Evolutionary conservation across 1,140 invertebrate genomes (phyloP), one percentile per base, ranked within the genome.

Genomic region (Anadara kagoshimensis): DNA sequence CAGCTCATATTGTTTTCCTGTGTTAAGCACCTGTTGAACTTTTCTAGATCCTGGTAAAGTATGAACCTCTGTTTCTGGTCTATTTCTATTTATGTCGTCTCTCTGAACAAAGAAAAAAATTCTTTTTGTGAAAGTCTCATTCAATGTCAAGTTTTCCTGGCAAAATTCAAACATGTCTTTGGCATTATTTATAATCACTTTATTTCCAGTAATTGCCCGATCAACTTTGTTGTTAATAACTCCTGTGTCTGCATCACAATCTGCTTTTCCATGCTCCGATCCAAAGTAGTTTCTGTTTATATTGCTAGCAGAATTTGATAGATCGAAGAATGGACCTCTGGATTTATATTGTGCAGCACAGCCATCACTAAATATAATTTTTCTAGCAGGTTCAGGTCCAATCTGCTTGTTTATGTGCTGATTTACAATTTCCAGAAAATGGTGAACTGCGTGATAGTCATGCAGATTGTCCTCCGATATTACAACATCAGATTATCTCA

Each of bases 211-310:
- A 22, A 75, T 75, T 22, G 72, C 68, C 44, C 76, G 49, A 43
- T 78, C 76, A 1, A 78, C 4, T 36, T 62, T 47, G 47, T 68
- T 53, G 45, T 78, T 78, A 4, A 78, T 1, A 24, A 71, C 59
- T 10, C 73, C 76, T 43, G 62, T 78, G 36, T 75, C 76, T 10
- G 53, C 73, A 57, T 78, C 76, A 51, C 72, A 69, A 16, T 66
- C 67, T 11, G 56, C 44, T 54, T 78, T 78, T 4, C 76, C 76
- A 66, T 78, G 76, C 41, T 78, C 76, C 43, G 76, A 78, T 16
- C 73, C 77, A 64, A 68, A 78, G 53, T 47, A 78, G 44, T 78
- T 75, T 65, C 69, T 61, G 18, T 62, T 69, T 7, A 73, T 49
- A 10, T 61, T 16, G 0, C 3, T 47, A 18, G 43, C 44, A 61